phyloP scores from a whole-genome alignment of 2,113 vertebrate genomes.

The Strigops habroptila region DNA sequence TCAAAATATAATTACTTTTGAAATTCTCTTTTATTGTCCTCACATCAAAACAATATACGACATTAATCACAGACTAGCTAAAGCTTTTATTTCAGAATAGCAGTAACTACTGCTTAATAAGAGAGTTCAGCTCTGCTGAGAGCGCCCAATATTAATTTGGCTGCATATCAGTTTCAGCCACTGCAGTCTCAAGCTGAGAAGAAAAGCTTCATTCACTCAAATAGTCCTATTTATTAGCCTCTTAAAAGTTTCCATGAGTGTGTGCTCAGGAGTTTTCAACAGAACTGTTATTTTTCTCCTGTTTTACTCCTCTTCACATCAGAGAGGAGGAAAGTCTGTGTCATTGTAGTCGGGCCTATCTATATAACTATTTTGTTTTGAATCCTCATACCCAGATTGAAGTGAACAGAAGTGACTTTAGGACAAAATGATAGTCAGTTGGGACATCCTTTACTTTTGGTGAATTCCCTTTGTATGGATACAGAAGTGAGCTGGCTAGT shows the following conservation, averaged over 20 bases:
- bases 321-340: conserved; percentile 18
- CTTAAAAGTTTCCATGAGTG: conserved; percentile 51
- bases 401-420: background rate
- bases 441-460: background rate
- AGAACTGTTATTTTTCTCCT: conserved; percentile 31
- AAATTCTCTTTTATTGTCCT: background rate
- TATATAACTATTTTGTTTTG: background rate
- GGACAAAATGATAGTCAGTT: background rate
- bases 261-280: conserved; percentile 19
- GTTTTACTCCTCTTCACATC: conserved; percentile 20
- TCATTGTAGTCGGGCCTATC: background rate
- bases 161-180: conserved; percentile 13
- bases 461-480: background rate
- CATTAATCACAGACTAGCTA: background rate
- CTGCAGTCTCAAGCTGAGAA: conserved; percentile 32
- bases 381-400: background rate
- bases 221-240: conserved; percentile 36
- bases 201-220: conserved; percentile 52
- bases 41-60: background rate
- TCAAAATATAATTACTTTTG: background rate
- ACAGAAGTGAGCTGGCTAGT: background rate
- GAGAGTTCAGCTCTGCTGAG: background rate
- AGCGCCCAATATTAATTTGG: conserved; percentile 34
- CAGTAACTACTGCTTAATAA: background rate
- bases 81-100: background rate